phyloP scores from a whole-genome alignment of 2,113 vertebrate species.

The Ammospiza nelsoni region DNA sequence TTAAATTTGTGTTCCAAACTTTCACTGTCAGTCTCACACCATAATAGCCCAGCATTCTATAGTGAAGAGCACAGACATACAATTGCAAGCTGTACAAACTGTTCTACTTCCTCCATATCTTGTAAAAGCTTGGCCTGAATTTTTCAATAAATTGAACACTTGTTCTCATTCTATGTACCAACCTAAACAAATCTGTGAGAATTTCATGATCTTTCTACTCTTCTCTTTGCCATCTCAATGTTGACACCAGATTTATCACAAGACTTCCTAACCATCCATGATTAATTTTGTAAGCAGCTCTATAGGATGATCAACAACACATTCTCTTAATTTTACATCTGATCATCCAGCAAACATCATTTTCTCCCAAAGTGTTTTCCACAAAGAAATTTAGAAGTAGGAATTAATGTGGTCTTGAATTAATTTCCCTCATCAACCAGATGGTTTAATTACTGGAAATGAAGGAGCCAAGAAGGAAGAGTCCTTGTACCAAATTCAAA shows the following conservation, averaged over 20 bases:
- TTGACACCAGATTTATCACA: neutral
- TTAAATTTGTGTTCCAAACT: neutral
- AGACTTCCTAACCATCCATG: neutral
- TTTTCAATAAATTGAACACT: neutral
- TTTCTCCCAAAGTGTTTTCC: slow-evolving; percentile 28
- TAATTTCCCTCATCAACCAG: slow-evolving; percentile 27
- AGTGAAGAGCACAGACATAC: neutral
- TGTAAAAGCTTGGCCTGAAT: neutral
- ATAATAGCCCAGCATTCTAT: neutral
- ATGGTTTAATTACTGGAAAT: slow-evolving; percentile 42
- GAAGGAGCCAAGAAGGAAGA: slow-evolving; percentile 17
- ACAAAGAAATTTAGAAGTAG: slow-evolving; percentile 33
- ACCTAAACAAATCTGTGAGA: neutral
- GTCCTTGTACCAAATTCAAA: slow-evolving; percentile 3
- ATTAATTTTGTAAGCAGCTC: slow-evolving; percentile 16
- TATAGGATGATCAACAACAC: neutral
- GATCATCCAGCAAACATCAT: slow-evolving; percentile 6
- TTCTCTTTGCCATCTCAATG: neutral
- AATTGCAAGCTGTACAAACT: neutral
- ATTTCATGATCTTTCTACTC: neutral
- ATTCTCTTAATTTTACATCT: slow-evolving; percentile 38
- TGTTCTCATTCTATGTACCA: neutral
- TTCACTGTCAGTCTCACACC: neutral
- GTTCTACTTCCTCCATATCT: neutral
- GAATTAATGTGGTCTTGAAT: slow-evolving; percentile 37